phyloP scores from a whole-genome alignment of 2,797 vertebrate genomes.

The Thalassophryne amazonica region DNA sequence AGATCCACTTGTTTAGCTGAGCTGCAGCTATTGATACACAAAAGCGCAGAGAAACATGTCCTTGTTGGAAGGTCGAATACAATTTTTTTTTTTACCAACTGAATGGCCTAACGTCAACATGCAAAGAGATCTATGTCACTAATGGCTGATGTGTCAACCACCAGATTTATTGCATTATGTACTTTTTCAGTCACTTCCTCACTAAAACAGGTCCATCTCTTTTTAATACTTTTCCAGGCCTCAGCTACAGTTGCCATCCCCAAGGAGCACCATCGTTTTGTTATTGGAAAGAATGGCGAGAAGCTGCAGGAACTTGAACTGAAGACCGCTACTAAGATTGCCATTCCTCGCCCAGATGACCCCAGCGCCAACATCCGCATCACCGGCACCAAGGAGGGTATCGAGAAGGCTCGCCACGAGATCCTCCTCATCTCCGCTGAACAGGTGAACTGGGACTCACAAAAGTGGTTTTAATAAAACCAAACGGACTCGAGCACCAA shows the following conservation, averaged over 20 bases:
- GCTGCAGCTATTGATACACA: slow-evolving; percentile 42
- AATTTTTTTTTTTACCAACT: background rate
- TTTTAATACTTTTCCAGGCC: slow-evolving; percentile 47
- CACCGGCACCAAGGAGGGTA: slow-evolving; percentile 81
- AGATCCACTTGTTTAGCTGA: slow-evolving; percentile 38
- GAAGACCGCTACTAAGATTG: slow-evolving; percentile 81
- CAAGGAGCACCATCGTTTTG: slow-evolving; percentile 82
- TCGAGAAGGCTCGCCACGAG: slow-evolving; percentile 81
- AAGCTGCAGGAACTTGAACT: slow-evolving; percentile 83
- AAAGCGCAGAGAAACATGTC: slow-evolving; percentile 5
- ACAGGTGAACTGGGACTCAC: slow-evolving; percentile 61
- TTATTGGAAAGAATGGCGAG: slow-evolving; percentile 81
- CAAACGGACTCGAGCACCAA: too few species aligned
- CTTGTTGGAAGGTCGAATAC: slow-evolving; percentile 1
- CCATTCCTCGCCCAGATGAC: slow-evolving; percentile 78
- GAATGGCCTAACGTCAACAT: too few species aligned
- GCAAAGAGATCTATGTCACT: too few species aligned
- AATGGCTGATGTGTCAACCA: too few species aligned
- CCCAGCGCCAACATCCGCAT: slow-evolving; percentile 77
- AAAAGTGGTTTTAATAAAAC: too few species aligned
- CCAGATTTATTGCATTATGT: background rate
- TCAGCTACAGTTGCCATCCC: slow-evolving; percentile 79
- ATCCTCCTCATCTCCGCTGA: slow-evolving; percentile 82
- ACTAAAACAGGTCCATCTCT: background rate
- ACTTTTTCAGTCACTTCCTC: background rate